Base-by-base conservation (phyloP, 2,888 invertebrate genomes). In the Catonia carolina region DNA sequence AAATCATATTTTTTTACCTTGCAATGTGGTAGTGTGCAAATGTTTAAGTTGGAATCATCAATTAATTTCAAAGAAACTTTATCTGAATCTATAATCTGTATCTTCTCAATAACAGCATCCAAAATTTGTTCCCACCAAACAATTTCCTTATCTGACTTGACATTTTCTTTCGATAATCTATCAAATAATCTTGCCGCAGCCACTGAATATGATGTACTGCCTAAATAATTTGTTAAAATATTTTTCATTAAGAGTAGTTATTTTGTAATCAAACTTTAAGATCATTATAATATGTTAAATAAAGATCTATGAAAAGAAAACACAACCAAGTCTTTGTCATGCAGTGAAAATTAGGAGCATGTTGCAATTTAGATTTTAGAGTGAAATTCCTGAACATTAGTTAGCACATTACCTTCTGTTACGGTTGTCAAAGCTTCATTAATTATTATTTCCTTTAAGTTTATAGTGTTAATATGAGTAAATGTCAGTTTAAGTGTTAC, bases 41-140 rank as follows among this genome's bases (percentile, higher is more conserved):
- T 58, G 1, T 55, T 48, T 36, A 62, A 49, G 14, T 51, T 37
- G 5, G 36, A 15, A 35, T 60, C 56, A 20, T 60, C 60, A 7
- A 60, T 59, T n/a, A 60, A 55, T 42, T 53, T 60, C 20, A 45
- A 20, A 18, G 23, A 45, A 15, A 31, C 18, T 18, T 47, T 39
- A 20, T n/a, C 49, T 10, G 54, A 51, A 10, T 53, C 41, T 37
- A 62, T 62, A 6, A 64, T 60, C 22, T 63, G 60, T 12, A 68
- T 64, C 54, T 70, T 67, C 58, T 68, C 63, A 15, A 71, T 67
- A 17, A 73, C 60, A 61, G 71, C 72, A 61, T 73, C 70, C 51
- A 74, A 61, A 57, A 74, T 67, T 54, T 72, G 68, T 39, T 69
- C 67, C 75, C 74, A 74, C 52, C 63, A 63, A 14, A 67, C 56